Base-by-base conservation (phyloP, 2,888 invertebrate species). In the Lasioglossum zephyrum region DNA sequence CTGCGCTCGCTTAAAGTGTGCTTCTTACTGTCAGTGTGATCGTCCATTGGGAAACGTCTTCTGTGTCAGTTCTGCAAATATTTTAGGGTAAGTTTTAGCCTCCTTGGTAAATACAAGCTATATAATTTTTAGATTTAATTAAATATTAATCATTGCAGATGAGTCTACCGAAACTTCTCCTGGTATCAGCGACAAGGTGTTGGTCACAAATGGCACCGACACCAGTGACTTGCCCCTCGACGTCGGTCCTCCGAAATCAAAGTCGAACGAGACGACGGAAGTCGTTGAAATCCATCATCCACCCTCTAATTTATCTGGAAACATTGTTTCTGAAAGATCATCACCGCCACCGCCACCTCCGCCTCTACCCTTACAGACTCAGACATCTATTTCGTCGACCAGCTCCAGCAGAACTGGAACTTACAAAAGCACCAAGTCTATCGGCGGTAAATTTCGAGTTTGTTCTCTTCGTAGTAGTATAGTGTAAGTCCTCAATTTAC, bases 331-430 rank as follows among this genome's bases (percentile, higher is more conserved):
- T 3, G 79, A 63, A 36, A 74, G 26, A 36, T 26, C 66, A 31
- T 53, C 66, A 4, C 69, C 79, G 13, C 63, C 77, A 2, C 72
- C 77, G 8, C 70, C 82, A 22, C 79, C 87, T 11, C 84, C 41
- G 0, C 82, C 76, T 6, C 80, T 69, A 1, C 63, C 81, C 22
- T 31, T 85, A 0, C 70, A 95, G 79, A 75, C 49, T 26, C 86
- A 88, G 22, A 91, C 72, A 44, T 89, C 88, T 0, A 47, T 70
- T 9, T 73, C 87, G 1, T 86, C 87, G 3, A 79, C 73, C 13
- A 73, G 11, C 36, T 86, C 85, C 11, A 94, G 69, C 39, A 93
- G 91, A 86, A 92, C 93, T 18, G 92, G 91, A 47, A 91, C 93
- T 39, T 87, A 91, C 22, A 92, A 90, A 75, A 92, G 89, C 75